Percentiles rank a stretch among this genome's conserved stretches.
Evolutionary conservation across 2,888 invertebrate genomes (phyloP).

Genomic region (Acrobasis suavella): DNA sequence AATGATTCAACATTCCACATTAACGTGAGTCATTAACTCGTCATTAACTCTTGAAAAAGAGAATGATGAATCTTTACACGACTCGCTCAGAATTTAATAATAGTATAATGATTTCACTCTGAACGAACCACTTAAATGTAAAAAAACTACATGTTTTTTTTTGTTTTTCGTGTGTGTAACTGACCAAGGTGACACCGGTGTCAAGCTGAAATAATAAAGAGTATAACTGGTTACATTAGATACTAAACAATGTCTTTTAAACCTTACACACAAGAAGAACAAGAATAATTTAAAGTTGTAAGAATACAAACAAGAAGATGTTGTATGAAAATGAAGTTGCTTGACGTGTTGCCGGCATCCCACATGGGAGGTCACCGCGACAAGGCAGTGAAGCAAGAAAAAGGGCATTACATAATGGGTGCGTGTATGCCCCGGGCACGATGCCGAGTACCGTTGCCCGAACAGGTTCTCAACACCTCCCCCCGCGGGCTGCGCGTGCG

Average conservation of each 20-base stretch:
- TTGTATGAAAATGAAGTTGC: constrained; percentile 24
- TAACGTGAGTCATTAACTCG: constrained; percentile 1
- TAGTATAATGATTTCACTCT: not conserved
- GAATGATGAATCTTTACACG: not conserved
- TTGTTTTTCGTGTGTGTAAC: too few relatives aligned
- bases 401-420: constrained; percentile 78
- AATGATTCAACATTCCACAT: not conserved
- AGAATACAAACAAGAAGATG: constrained; percentile 22
- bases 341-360: constrained; percentile 22
- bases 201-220: too few relatives aligned
- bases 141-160: not conserved
- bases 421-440: constrained; percentile 66
- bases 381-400: constrained; percentile 64
- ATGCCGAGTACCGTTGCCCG: constrained; percentile 72
- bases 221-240: too few relatives aligned
- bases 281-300: not conserved
- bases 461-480: constrained; percentile 71
- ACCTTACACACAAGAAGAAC: not conserved
- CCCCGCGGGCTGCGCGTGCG: constrained; percentile 49
- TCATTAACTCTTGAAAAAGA: not conserved
- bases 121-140: not conserved
- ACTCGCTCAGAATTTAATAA: not conserved
- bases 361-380: constrained; percentile 32
- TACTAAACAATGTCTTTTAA: too few relatives aligned
- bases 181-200: too few relatives aligned